A percentile compares a stretch with the other conserved stretches of the same genome.
Evolutionary conservation across 2,888 invertebrate species (phyloP).

Genomic region (Cybosia mesomella): DNA sequence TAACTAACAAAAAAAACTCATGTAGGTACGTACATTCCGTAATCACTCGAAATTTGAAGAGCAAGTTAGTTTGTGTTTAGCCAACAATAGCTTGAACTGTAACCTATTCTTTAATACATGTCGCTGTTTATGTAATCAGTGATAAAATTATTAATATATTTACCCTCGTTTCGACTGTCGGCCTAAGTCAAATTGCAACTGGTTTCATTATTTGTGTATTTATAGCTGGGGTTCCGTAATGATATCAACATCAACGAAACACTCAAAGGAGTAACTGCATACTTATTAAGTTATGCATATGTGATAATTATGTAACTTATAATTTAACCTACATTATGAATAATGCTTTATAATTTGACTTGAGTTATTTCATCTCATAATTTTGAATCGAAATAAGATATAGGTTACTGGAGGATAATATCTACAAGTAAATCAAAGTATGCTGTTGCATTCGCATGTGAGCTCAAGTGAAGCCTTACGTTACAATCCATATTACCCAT

Average conservation of each 20-base stretch:
- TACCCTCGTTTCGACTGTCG: not conserved
- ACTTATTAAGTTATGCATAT: not conserved
- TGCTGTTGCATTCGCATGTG: constrained; percentile 42
- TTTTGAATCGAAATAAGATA: not conserved
- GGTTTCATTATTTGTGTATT: not conserved
- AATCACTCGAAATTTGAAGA: constrained; percentile 4
- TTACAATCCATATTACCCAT: constrained; percentile 52
- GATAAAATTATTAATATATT: constrained; percentile 1
- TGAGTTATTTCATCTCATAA: no score
- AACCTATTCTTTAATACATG: not conserved
- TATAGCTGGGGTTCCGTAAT: not conserved
- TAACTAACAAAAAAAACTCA: constrained; percentile 23
- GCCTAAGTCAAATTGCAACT: not conserved
- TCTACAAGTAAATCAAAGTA: constrained; percentile 36
- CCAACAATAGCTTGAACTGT: not conserved
- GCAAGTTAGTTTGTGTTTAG: not conserved
- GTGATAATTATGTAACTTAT: not conserved
- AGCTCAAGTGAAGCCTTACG: constrained; percentile 52
- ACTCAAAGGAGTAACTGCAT: no score
- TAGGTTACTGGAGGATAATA: constrained; percentile 20
- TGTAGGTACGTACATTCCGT: constrained; percentile 13
- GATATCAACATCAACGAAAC: not conserved
- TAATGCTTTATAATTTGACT: no score
- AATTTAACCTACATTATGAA: no score
- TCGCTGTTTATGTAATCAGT: not conserved